A percentile compares a stretch with the other conserved stretches of the same genome.
Conservation (phyloP, 2,797 vertebrate species). For the Euphonia xanthogaster region DNA sequence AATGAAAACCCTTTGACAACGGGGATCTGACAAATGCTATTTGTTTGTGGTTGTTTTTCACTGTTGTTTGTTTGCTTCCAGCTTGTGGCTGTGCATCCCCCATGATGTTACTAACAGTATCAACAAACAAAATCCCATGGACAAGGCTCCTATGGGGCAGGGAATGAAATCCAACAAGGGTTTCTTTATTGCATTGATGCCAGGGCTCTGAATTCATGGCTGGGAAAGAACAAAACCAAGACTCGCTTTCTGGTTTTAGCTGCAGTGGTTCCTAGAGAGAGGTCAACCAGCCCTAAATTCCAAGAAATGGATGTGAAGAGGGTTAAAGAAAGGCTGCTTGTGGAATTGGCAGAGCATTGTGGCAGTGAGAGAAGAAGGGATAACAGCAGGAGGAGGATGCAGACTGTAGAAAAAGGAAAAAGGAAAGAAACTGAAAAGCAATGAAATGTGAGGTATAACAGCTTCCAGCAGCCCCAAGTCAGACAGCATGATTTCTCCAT, state of each 20-base stretch:
- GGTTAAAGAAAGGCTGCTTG: background rate
- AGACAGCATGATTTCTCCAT: constrained; percentile 12
- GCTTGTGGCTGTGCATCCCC: constrained; percentile 2
- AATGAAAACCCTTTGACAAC: background rate
- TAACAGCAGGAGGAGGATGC: background rate
- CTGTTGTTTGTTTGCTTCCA: constrained; percentile 36
- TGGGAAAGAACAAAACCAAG: background rate
- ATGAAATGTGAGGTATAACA: background rate
- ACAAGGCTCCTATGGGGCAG: background rate
- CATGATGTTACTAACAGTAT: background rate
- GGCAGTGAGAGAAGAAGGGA: background rate
- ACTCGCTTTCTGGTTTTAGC: background rate
- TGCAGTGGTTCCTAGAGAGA: background rate
- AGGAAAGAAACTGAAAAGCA: background rate
- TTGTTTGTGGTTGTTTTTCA: constrained; percentile 31
- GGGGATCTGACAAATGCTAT: constrained; percentile 23
- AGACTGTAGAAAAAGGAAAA: background rate
- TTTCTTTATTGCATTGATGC: constrained; percentile 25
- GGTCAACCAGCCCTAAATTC: background rate
- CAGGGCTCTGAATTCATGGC: background rate
- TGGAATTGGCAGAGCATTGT: background rate
- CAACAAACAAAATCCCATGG: constrained; percentile 37
- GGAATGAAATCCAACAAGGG: constrained; percentile 28
- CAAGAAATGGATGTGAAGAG: background rate
- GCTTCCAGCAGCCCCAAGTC: background rate